Evolutionary conservation across 1,140 invertebrate genomes (phyloP).

Genomic region (Heliconius hewitsoni): DNA sequence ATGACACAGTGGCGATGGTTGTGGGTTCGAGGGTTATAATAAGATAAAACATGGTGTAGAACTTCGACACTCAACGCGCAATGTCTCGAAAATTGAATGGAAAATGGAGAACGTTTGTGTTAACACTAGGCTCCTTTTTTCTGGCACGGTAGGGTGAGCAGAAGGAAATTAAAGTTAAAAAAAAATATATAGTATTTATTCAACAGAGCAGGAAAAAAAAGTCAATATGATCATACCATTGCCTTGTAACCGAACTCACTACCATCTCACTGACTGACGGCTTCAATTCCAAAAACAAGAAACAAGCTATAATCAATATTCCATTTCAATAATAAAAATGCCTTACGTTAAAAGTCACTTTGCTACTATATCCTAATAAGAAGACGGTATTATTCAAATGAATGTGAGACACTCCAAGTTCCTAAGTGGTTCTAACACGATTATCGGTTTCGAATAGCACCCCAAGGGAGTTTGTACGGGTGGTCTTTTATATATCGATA

Average conservation of each 20-base stretch:
- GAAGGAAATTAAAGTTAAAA: no score
- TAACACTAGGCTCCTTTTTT: no score
- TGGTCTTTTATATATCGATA: constrained; percentile 6
- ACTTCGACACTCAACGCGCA: no score
- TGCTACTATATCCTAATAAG: constrained; percentile 2
- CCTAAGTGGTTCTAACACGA: constrained; percentile 13
- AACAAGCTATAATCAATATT: background rate
- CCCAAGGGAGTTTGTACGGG: background rate
- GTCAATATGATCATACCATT: no score
- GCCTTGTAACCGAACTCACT: no score
- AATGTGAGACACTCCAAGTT: background rate
- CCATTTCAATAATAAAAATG: background rate
- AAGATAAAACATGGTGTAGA: no score
- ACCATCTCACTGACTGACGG: background rate
- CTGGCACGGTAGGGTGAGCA: no score
- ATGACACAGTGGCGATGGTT: background rate
- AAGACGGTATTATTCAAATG: constrained; percentile 11
- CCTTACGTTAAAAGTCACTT: background rate
- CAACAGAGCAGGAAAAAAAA: no score
- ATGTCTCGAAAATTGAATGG: no score
- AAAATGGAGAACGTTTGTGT: no score
- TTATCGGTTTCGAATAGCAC: constrained; percentile 8
- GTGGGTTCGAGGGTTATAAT: background rate
- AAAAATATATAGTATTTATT: no score
- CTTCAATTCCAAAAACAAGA: background rate